Conservation (phyloP, 2,888 invertebrate species). For the Callosobruchus maculatus region DNA sequence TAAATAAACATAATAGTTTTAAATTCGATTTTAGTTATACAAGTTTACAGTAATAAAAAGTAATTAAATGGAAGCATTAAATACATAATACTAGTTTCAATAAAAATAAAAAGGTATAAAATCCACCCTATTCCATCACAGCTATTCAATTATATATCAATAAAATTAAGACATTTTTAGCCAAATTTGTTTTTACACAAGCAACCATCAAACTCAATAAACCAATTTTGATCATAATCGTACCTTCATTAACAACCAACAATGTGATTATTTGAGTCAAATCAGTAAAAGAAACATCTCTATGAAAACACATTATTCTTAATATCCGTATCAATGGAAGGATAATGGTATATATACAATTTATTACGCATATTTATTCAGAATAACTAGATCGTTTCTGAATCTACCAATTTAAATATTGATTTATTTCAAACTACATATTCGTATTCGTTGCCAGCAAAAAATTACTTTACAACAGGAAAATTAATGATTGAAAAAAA, state of each 20-base stretch:
- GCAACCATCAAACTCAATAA: not conserved
- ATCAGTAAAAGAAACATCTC: not conserved
- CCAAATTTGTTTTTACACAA: not conserved
- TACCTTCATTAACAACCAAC: not conserved
- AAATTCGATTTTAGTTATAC: slow-evolving; percentile 35
- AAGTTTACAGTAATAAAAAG: slow-evolving; percentile 4
- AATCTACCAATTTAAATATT: no score
- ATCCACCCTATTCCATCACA: slow-evolving; percentile 34
- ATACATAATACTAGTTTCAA: slow-evolving; percentile 32
- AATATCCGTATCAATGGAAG: no score
- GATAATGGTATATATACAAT: no score
- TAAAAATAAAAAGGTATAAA: slow-evolving; percentile 27
- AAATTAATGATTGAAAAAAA: no score
- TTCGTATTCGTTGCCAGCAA: no score
- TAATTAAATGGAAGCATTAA: slow-evolving; percentile 28
- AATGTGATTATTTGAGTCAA: not conserved
- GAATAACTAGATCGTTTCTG: no score
- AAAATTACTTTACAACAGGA: no score
- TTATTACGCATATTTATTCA: no score
- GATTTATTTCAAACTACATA: no score
- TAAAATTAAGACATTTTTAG: slow-evolving; percentile 1
- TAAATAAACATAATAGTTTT: slow-evolving; percentile 39
- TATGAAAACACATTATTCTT: no score
- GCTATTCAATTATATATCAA: slow-evolving; percentile 24
- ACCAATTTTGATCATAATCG: not conserved